Percentiles rank a stretch among this genome's conserved stretches.
Evolutionary conservation across 2,797 vertebrate species (phyloP).

Genomic region (Diplodus puntazzo): DNA sequence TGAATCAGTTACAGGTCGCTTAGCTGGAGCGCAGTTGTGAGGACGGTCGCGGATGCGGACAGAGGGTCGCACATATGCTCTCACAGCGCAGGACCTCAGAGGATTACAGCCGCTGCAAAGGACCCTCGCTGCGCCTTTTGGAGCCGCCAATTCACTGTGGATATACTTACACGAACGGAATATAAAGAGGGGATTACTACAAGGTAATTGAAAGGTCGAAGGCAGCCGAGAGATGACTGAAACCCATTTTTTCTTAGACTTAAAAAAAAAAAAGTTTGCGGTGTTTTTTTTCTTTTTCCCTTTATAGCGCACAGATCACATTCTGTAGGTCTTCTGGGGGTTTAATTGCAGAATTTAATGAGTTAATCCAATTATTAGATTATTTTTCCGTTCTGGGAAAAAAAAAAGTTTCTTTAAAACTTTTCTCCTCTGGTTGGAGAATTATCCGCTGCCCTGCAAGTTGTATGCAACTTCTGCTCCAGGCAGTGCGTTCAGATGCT

Average conservation of each 20-base stretch:
- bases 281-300: neutral
- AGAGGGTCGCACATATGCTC: constrained; percentile 77
- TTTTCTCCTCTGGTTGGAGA: neutral
- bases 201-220: constrained; percentile 82
- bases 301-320: neutral
- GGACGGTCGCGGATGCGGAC: constrained; percentile 84
- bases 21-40: constrained; percentile 87
- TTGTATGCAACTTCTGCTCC: constrained; percentile 21
- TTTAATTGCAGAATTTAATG: constrained; percentile 44
- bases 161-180: constrained; percentile 74
- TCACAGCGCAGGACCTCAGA: constrained; percentile 78
- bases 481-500: constrained; percentile 1
- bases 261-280: constrained; percentile 3
- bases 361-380: constrained; percentile 22
- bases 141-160: constrained; percentile 72
- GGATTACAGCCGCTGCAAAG: constrained; percentile 79
- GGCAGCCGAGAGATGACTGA: constrained; percentile 31
- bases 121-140: constrained; percentile 68
- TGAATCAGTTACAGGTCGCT: constrained; percentile 96
- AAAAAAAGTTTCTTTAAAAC: constrained; percentile 36
- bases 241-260: neutral
- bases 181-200: constrained; percentile 77
- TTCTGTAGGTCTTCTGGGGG: neutral
- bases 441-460: neutral
- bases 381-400: neutral